Evolutionary conservation across 2,797 vertebrate species (phyloP).

Genomic region (Hydrolagus colliei): DNA sequence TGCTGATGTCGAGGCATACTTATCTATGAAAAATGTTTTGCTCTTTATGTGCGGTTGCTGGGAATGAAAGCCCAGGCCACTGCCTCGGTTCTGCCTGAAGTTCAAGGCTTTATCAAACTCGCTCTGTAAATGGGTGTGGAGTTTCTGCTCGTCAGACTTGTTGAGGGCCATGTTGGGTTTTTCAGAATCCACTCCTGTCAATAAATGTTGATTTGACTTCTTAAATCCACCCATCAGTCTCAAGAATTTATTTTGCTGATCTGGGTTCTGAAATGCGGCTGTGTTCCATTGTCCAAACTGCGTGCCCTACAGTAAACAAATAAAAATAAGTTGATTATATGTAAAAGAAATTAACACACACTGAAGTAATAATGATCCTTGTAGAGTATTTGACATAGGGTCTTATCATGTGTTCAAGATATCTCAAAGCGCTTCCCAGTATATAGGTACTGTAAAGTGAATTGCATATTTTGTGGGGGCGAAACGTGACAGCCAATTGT

Average conservation of each 20-base stretch:
- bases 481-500: too few species aligned
- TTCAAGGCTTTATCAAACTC: conserved; percentile 75
- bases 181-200: neutral
- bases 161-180: conserved; percentile 71
- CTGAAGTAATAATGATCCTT: neutral
- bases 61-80: conserved; percentile 71
- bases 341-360: neutral
- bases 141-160: conserved; percentile 53
- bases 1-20: conserved; percentile 58
- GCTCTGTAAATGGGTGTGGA: conserved; percentile 69
- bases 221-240: conserved; percentile 86
- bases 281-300: conserved; percentile 83
- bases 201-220: conserved; percentile 47
- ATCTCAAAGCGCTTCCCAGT: too few species aligned
- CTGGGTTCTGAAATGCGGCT: conserved; percentile 63
- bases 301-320: conserved; percentile 40
- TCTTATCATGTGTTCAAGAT: too few species aligned
- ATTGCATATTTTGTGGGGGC: too few species aligned
- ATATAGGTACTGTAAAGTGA: too few species aligned
- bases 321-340: conserved; percentile 9
- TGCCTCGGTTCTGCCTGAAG: conserved; percentile 55
- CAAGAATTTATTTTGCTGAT: conserved; percentile 79
- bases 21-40: conserved; percentile 66
- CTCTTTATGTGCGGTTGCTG: conserved; percentile 37
- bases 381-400: too few species aligned